Evolutionary conservation across 2,113 vertebrate genomes (phyloP), one percentile per base, ranked within the genome.

Genomic region (Ptilonorhynchus violaceus): DNA sequence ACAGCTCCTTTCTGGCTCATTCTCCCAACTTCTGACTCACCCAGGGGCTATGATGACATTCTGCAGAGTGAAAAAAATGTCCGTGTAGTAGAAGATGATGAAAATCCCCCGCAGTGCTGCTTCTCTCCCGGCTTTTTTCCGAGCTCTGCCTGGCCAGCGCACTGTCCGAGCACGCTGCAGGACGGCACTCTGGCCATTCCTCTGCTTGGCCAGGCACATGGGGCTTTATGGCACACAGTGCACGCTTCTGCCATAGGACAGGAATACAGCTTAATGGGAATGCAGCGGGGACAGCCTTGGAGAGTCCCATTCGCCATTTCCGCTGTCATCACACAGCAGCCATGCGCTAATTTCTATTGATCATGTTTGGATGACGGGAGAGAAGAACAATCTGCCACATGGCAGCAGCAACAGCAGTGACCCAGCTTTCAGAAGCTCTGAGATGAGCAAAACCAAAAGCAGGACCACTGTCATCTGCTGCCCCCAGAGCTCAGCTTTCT

Each of bases 1-100:
- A 27, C 3, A 74, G 67, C 85, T 87, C 50, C 59, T 72, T 93
- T 89, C 78, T 83, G 81, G 53, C 79, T 85, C 72, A 47, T 81
- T 78, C 70, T 77, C 76, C 68, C 60, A 82, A 75, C 73, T 90
- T 84, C 85, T 95, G 83, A 93, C 84, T 96, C 88, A 93, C 39
- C 53, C 82, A 80, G 30, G 37, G 35, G 64, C 85, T 85, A 85
- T 11, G 10, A 84, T 58, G 67, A 92, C 85, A 82, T 85, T 78
- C 60, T 66, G 49, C 72, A 85, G n/a, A 76, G 52, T 17, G 41
- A 68, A 92, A 78, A 63, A 80, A 90, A 73, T 4, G n/a, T 25
- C 20, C 0, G 31, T 4, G 58, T 41, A 89, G 85, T 52, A 89
- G 70, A n/a, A 28, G 86, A 77, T 64, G 64, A 93, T 44, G 77